These are phyloP conservation scores for Circaetus cinerascens DNA, from an alignment of 2,113 vertebrate species.

Conservation along the genomic window DNA sequence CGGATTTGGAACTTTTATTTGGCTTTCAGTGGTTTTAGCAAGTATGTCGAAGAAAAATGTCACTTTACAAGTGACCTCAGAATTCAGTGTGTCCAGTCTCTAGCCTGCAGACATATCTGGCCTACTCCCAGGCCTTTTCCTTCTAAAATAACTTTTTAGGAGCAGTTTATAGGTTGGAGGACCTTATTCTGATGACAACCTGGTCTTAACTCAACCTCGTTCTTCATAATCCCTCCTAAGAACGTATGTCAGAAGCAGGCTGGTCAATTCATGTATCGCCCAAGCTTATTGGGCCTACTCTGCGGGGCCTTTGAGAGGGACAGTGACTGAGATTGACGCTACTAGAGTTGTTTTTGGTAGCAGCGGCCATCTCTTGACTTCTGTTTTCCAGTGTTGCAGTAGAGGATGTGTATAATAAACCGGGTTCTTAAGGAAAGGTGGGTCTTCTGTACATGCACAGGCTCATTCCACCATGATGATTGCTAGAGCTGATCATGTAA, in stretches of 20 bases:
- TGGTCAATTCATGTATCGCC: neutral
- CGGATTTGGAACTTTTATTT: neutral
- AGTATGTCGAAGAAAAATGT: neutral
- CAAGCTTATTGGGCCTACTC: neutral
- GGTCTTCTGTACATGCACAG: neutral
- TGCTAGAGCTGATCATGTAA: neutral
- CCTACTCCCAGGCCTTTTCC: neutral
- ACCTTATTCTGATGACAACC: neutral
- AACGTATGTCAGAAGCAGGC: neutral
- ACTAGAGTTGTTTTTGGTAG: neutral
- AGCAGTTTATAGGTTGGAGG: neutral
- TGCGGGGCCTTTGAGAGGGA: neutral
- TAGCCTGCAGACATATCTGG: neutral
- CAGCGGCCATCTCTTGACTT: neutral
- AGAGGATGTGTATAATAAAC: neutral
- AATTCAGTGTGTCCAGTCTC: neutral
- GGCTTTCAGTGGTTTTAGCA: neutral
- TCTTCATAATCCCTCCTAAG: neutral
- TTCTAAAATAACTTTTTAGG: neutral
- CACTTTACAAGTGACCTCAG: neutral
- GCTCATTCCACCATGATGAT: neutral
- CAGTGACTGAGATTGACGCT: neutral
- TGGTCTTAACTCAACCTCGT: neutral
- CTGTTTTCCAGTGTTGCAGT: neutral
- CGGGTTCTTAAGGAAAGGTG: neutral